These are phyloP conservation scores for Lanius ludovicianus DNA, from an alignment of 2,113 vertebrate genomes.

Conservation along the genomic window DNA sequence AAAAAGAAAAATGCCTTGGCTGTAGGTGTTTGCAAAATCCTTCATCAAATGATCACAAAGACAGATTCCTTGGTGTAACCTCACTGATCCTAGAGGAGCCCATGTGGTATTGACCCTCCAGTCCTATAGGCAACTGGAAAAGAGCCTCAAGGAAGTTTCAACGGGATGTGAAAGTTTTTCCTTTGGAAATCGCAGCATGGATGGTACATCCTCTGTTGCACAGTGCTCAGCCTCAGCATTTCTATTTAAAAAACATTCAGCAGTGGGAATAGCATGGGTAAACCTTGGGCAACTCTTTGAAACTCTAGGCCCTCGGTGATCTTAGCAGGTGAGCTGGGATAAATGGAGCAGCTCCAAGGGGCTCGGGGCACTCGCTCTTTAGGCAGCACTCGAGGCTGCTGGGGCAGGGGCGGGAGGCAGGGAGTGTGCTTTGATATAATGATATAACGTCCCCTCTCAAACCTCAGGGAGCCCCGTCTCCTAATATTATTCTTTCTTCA, in stretches of 20 bases:
- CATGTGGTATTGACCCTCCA: neutral
- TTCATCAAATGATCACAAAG: neutral
- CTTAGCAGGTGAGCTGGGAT: conserved; percentile 66
- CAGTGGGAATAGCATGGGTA: neutral
- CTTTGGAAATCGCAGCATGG: neutral
- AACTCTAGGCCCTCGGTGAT: conserved; percentile 27
- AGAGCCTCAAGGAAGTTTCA: neutral
- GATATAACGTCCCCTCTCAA: conserved; percentile 9
- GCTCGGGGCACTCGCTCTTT: neutral
- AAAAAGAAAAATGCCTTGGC: neutral
- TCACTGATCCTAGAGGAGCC: neutral
- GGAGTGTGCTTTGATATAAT: conserved; percentile 61
- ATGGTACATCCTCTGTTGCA: neutral
- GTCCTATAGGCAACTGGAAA: neutral
- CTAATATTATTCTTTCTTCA: conserved; percentile 60
- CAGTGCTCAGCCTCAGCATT: neutral
- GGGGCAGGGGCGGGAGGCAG: conserved; percentile 33
- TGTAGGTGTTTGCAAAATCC: neutral
- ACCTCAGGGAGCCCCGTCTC: conserved; percentile 40
- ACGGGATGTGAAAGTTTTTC: neutral
- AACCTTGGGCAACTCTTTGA: conserved; percentile 56
- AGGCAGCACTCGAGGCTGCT: neutral
- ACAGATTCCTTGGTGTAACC: neutral
- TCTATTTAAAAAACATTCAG: neutral
- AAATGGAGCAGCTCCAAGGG: neutral